A percentile compares a stretch with the other conserved stretches of the same genome.
Conservation (phyloP, 2,113 vertebrate species). For the Ramphastos sulfuratus region DNA sequence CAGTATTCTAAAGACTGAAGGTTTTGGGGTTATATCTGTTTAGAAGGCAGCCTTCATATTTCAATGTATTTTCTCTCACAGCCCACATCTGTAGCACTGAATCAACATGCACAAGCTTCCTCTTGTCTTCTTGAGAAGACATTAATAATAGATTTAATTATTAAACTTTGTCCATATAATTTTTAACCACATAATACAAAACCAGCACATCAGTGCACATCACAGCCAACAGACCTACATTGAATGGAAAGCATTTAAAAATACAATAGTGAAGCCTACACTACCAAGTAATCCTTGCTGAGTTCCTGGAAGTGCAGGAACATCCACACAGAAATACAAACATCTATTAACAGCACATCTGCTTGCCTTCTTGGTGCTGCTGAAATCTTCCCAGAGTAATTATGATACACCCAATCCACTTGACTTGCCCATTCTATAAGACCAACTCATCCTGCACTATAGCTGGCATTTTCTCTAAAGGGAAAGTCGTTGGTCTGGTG, state of each 20-base stretch:
- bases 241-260: constrained; percentile 23
- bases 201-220: constrained; percentile 40
- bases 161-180: constrained; percentile 22
- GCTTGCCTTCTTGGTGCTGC: not conserved
- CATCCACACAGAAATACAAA: not conserved
- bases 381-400: not conserved
- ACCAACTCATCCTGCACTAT: not conserved
- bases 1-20: not conserved
- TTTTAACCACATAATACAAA: constrained; percentile 56
- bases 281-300: constrained; percentile 24
- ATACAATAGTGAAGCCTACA: constrained; percentile 17
- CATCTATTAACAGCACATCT: not conserved
- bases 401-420: not conserved
- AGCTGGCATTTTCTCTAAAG: not conserved
- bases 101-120: not conserved
- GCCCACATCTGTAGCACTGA: not conserved
- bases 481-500: not conserved
- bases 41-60: constrained; percentile 1
- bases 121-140: constrained; percentile 21
- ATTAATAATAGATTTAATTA: constrained; percentile 69
- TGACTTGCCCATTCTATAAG: not conserved
- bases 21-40: not conserved
- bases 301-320: constrained; percentile 46
- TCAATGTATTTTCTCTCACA: not conserved
- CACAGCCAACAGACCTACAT: not conserved